Base-by-base conservation (phyloP, 1,140 invertebrate genomes). In the Tribolium madens region DNA sequence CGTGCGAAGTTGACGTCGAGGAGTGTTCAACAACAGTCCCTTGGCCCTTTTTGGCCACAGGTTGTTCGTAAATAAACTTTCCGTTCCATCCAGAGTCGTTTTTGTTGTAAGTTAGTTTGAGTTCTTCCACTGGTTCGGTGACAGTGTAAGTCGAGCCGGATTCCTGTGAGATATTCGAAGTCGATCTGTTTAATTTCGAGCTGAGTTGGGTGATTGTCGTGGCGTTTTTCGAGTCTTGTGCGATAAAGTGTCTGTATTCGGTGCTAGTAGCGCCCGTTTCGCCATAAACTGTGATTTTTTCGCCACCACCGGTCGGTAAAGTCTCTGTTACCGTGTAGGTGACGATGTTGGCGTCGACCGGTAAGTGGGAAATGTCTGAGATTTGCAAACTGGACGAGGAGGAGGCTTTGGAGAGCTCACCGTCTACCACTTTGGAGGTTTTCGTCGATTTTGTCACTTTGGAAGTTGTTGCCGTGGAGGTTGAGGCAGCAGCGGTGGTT, bases 61-160 rank as follows among this genome's bases (percentile, higher is more conserved):
- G 75, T 75, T 87, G 86, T 80, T 89, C 88, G 7, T 80, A 74
- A 5, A 88, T 80, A 47, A 89, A 89, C 64, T 85, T 87, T 0
- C 88, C 88, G 50, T 89, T 88, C 88, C 88, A 89, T 2, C 86
- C 82, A 0, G 88, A 88, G 69, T 87, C 85, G 2, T 87, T 87
- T 31, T 86, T 87, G 53, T 84, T 84, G 46, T 83, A 82, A 10
- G 82, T 84, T 14, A 84, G 53, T 36, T 81, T 79, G 5, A 80
- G 52, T 78, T 85, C 84, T 57, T 86, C 85, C 64, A 80, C 83
- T 0, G 85, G 85, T 77, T 86, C 85, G n/a, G 84, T 83, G 0
- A 86, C 85, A 6, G 84, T 85, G 64, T 86, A 86, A 2, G 82
- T 83, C 0, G 83, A 81, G 10, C 76, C 78, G n/a, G 80, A 81